phyloP scores from a whole-genome alignment of 2,113 vertebrate genomes.

The Hippolais icterina region DNA sequence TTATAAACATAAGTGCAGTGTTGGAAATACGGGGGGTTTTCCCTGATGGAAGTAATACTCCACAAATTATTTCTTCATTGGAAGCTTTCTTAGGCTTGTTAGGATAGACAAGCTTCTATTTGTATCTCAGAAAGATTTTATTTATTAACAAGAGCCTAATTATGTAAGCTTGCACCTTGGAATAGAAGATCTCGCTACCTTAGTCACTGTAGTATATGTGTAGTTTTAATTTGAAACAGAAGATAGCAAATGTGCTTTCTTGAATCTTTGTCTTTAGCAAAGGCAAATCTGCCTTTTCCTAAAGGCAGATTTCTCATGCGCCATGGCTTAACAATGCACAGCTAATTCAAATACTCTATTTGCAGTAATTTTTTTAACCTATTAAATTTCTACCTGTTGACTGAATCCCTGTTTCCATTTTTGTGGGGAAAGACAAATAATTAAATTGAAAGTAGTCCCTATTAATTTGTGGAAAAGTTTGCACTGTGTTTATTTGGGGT shows the following conservation, averaged over 20 bases:
- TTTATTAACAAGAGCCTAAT: background rate
- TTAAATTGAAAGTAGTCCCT: background rate
- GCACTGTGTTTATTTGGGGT: background rate
- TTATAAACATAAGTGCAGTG: background rate
- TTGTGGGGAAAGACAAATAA: constrained; percentile 58
- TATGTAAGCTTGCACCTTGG: background rate
- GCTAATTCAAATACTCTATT: background rate
- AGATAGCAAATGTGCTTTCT: background rate
- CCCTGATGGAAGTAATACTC: background rate
- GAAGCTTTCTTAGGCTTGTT: background rate
- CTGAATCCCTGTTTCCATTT: background rate
- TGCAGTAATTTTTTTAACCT: background rate
- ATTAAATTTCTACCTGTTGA: background rate
- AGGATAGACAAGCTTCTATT: background rate
- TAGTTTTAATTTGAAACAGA: background rate
- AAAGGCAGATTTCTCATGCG: background rate
- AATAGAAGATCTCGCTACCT: background rate
- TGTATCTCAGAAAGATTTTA: background rate
- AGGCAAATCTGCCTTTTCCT: background rate
- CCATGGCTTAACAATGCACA: background rate
- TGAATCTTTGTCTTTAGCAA: background rate
- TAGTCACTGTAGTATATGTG: background rate
- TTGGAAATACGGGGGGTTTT: background rate
- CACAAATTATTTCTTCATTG: background rate
- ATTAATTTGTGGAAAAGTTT: background rate